Evolutionary conservation across 2,888 invertebrate genomes (phyloP).

Genomic region (Cephus rjabovi): DNA sequence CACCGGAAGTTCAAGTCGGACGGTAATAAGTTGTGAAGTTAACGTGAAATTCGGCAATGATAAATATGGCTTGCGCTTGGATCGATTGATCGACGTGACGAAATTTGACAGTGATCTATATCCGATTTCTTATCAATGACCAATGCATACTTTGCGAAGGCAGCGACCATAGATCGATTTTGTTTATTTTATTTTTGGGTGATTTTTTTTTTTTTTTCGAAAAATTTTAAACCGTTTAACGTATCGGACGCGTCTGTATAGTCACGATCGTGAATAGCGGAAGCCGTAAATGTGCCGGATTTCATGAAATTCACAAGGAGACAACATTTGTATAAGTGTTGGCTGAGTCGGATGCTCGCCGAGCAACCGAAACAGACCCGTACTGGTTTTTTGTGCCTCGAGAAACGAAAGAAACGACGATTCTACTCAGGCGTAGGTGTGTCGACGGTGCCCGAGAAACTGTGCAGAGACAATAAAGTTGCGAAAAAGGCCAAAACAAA

Average conservation of each 20-base stretch:
- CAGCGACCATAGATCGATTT: not conserved
- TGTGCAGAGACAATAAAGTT: conserved; percentile 41
- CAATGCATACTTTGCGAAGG: not conserved
- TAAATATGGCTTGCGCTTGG: not conserved
- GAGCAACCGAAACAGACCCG: not conserved
- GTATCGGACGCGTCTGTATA: too few species aligned
- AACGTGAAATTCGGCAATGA: not conserved
- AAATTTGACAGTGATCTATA: not conserved
- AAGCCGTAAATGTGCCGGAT: not conserved
- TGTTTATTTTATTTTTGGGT: not conserved
- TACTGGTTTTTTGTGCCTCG: not conserved
- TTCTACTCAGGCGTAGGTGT: conserved; percentile 26
- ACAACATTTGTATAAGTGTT: not conserved
- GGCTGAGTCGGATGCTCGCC: not conserved
- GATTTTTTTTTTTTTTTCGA: not conserved
- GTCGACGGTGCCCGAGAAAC: conserved; percentile 37
- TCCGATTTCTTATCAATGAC: not conserved
- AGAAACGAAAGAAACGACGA: not conserved
- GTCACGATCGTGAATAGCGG: not conserved
- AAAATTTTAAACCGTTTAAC: not conserved
- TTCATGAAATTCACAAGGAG: not conserved
- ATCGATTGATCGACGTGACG: not conserved
- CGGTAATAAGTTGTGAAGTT: conserved; percentile 29
- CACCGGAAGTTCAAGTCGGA: conserved; percentile 49
- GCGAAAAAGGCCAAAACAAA: conserved; percentile 47